These are phyloP conservation scores for Seriola rivoliana DNA, from an alignment of 2,113 vertebrate genomes.

Conservation along the genomic window DNA sequence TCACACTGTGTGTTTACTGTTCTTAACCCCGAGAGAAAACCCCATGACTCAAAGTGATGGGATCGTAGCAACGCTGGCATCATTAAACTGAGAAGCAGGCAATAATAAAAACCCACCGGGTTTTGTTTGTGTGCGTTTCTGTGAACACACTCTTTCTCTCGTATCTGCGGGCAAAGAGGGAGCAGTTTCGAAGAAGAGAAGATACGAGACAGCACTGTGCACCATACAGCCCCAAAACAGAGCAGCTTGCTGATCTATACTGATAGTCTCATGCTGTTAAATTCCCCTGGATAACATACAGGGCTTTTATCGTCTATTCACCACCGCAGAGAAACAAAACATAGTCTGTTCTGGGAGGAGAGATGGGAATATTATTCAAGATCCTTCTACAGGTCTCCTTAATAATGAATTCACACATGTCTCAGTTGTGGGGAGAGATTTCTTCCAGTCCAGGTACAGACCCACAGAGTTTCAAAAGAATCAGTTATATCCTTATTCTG, in stretches of 20 bases:
- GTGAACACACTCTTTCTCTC: slow-evolving; percentile 8
- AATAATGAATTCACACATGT: slow-evolving; percentile 8
- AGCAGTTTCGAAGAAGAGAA: slow-evolving; percentile 9
- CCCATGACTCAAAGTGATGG: slow-evolving; percentile 44
- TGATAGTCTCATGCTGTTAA: neutral
- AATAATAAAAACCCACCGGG: slow-evolving; percentile 50
- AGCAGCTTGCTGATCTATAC: slow-evolving; percentile 11
- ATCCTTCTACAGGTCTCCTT: neutral
- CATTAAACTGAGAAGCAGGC: slow-evolving; percentile 39
- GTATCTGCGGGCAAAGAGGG: slow-evolving; percentile 20
- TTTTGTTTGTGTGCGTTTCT: slow-evolving; percentile 4
- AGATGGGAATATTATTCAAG: slow-evolving; percentile 1
- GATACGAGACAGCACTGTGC: neutral
- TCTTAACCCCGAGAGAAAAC: slow-evolving; percentile 43
- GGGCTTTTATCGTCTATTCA: neutral
- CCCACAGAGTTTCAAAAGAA: neutral
- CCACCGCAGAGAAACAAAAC: neutral
- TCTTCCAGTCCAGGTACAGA: neutral
- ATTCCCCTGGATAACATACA: neutral
- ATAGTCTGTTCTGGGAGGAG: neutral
- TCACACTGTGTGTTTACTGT: slow-evolving; percentile 34
- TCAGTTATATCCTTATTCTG: no score
- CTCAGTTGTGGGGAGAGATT: neutral
- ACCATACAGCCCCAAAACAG: neutral
- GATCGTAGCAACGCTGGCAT: slow-evolving; percentile 46